These are phyloP conservation scores for Laticauda colubrina DNA, from an alignment of 2,113 vertebrate species.

Conservation along the genomic window DNA sequence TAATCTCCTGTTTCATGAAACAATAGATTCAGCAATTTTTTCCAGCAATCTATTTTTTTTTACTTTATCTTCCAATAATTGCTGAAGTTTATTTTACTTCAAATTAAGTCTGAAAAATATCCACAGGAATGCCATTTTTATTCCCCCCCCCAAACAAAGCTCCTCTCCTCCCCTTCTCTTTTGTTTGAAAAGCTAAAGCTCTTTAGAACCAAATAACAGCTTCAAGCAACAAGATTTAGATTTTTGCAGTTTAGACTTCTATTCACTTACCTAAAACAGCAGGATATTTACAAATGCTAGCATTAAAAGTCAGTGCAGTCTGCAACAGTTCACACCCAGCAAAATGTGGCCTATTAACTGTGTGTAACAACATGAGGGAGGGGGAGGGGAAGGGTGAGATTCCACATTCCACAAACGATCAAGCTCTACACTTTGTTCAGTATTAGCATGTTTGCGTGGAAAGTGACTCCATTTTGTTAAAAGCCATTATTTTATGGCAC, in stretches of 20 bases:
- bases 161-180: constrained; percentile 62
- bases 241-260: constrained; percentile 35
- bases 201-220: constrained; percentile 48
- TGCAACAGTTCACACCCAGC: constrained; percentile 76
- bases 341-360: constrained; percentile 76
- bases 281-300: constrained; percentile 54
- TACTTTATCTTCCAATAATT: constrained; percentile 31
- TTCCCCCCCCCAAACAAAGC: constrained; percentile 49
- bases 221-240: constrained; percentile 54
- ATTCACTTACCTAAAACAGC: constrained; percentile 44
- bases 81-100: constrained; percentile 38
- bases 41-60: constrained; percentile 39
- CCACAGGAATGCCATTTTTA: constrained; percentile 33
- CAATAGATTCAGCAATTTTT: constrained; percentile 63
- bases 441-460: constrained; percentile 50
- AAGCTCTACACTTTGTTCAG: constrained; percentile 38
- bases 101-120: constrained; percentile 34
- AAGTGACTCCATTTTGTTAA: constrained; percentile 57
- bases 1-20: constrained; percentile 60
- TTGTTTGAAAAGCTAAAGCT: constrained; percentile 69
- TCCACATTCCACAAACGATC: constrained; percentile 53
- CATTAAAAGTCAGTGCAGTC: constrained; percentile 44
- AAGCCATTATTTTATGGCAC: constrained; percentile 33
- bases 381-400: constrained; percentile 51
- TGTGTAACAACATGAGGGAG: constrained; percentile 57